phyloP scores from a whole-genome alignment of 1,140 invertebrate species.

The Pteromalus puparum region DNA sequence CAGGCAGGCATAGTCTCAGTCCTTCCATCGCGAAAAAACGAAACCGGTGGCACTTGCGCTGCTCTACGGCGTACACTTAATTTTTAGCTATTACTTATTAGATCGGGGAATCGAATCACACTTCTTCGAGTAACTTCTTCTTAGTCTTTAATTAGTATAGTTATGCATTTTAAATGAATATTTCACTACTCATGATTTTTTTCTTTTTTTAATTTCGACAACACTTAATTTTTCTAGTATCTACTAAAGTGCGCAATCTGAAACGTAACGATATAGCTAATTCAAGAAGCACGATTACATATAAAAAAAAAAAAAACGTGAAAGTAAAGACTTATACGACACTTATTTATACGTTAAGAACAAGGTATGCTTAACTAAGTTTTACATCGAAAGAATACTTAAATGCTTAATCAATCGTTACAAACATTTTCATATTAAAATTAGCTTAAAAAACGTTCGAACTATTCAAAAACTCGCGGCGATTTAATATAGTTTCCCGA shows the following conservation, averaged over 20 bases:
- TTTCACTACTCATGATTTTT: background rate
- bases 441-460: background rate
- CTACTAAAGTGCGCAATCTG: conserved; percentile 23
- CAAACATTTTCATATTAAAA: background rate
- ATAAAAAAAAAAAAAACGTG: conserved; percentile 15
- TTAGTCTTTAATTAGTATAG: background rate
- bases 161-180: background rate
- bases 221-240: background rate
- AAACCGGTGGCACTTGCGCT: conserved; percentile 67
- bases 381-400: background rate
- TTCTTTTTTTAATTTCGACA: background rate
- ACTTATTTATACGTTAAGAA: background rate
- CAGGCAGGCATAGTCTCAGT: conserved; percentile 60
- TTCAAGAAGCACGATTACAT: conserved; percentile 8
- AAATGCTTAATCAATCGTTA: background rate
- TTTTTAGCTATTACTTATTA: conserved; percentile 14
- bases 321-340: background rate
- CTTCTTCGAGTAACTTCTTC: conserved; percentile 24
- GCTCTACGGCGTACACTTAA: conserved; percentile 55
- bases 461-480: background rate
- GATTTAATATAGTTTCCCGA: background rate
- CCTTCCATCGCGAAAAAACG: conserved; percentile 54
- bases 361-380: background rate
- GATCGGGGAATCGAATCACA: conserved; percentile 44
- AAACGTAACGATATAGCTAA: conserved; percentile 4